Conservation (phyloP, 2,113 vertebrate genomes). For the Corydoras sp. region DNA sequence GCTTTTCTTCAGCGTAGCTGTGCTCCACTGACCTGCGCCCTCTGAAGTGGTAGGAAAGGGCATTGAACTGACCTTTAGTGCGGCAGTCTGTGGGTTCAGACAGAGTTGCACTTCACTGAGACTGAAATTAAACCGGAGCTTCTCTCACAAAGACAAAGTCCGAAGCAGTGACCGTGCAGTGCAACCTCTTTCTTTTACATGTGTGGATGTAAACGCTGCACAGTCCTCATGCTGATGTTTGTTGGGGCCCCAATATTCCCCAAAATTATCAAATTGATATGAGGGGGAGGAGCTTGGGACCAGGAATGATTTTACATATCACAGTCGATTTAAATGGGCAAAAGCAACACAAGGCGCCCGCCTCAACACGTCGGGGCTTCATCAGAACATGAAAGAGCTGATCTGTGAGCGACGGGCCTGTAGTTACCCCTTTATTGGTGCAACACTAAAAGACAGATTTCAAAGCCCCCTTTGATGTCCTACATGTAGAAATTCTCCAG, state of each 20-base stretch:
- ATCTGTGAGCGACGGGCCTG: conserved; percentile 7
- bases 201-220: no score
- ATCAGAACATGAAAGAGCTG: conserved; percentile 20
- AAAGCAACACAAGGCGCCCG: not conserved
- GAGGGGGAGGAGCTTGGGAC: no score
- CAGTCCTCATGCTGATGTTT: no score
- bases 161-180: not conserved
- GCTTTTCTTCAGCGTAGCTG: conserved; percentile 75
- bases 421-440: not conserved
- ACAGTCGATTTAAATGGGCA: conserved; percentile 9
- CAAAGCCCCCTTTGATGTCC: not conserved
- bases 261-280: no score
- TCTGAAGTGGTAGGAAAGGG: conserved; percentile 88
- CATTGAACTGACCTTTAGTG: conserved; percentile 92
- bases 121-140: not conserved
- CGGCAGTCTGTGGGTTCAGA: conserved; percentile 77
- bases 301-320: not conserved
- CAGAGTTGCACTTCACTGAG: conserved; percentile 21
- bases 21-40: conserved; percentile 83
- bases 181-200: not conserved
- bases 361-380: conserved; percentile 8
- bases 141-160: not conserved
- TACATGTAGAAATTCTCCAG: not conserved
- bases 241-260: no score
- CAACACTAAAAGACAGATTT: conserved; percentile 5